Conservation (phyloP, 2,888 invertebrate genomes). For the Vanessa cardui region DNA sequence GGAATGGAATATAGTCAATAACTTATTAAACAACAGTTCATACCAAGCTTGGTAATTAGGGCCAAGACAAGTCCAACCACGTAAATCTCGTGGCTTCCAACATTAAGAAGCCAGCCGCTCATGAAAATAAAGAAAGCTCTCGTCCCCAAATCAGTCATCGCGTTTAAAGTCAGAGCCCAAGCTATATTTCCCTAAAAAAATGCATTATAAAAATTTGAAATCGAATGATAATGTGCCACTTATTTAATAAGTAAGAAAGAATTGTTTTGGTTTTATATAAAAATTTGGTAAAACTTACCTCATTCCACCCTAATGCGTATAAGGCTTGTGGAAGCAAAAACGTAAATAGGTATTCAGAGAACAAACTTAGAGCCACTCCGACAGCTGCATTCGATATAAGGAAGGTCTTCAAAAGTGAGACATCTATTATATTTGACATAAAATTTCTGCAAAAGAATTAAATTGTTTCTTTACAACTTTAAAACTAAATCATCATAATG, state of each 20-base stretch:
- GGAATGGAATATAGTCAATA: not conserved
- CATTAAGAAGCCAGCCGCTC: slow-evolving; percentile 73
- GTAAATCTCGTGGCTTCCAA: slow-evolving; percentile 84
- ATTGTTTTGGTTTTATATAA: no score
- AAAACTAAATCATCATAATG: no score
- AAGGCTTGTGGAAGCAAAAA: slow-evolving; percentile 83
- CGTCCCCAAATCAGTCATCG: slow-evolving; percentile 85
- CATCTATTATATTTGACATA: slow-evolving; percentile 61
- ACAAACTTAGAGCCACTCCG: slow-evolving; percentile 78
- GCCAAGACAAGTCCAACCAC: slow-evolving; percentile 83
- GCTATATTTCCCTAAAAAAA: slow-evolving; percentile 80
- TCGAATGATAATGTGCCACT: not conserved
- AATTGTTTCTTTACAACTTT: no score
- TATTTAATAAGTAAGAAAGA: no score
- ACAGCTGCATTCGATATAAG: slow-evolving; percentile 82
- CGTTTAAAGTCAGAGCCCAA: slow-evolving; percentile 83
- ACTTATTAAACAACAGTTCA: slow-evolving; percentile 45
- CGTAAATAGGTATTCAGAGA: slow-evolving; percentile 80
- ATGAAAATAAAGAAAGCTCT: slow-evolving; percentile 82
- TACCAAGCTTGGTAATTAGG: slow-evolving; percentile 84
- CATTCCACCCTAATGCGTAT: slow-evolving; percentile 72
- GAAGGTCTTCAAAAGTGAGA: slow-evolving; percentile 80
- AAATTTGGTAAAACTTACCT: slow-evolving; percentile 48
- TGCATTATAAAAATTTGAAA: not conserved
- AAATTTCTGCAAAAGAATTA: slow-evolving; percentile 31